phyloP scores from a whole-genome alignment of 2,113 vertebrate genomes.

The Nannospalax galili region DNA sequence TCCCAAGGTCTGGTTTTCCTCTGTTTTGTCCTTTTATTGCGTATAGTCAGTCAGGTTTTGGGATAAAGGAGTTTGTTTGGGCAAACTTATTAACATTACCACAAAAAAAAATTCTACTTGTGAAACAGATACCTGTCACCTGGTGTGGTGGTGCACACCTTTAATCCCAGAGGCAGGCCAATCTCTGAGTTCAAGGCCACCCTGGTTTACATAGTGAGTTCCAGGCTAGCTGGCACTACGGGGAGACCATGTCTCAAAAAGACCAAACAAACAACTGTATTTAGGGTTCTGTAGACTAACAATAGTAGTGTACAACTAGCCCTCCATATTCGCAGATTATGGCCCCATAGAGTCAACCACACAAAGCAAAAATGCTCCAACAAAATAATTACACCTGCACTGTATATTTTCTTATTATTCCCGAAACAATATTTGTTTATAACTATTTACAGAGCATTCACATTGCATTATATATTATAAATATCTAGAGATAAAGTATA shows the following conservation, averaged over 20 bases:
- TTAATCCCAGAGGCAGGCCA: too few species aligned
- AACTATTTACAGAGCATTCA: neutral
- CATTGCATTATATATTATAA: neutral
- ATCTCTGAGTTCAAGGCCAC: conserved; percentile 13
- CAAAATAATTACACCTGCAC: neutral
- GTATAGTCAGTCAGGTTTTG: neutral
- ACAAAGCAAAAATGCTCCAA: neutral
- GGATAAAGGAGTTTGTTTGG: conserved; percentile 39
- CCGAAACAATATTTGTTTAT: neutral
- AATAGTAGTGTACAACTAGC: neutral
- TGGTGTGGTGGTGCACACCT: too few species aligned
- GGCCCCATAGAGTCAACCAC: neutral
- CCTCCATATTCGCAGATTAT: neutral
- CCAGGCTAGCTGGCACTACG: neutral
- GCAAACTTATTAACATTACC: neutral
- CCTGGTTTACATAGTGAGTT: too few species aligned
- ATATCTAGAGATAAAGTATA: neutral
- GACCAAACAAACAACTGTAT: too few species aligned
- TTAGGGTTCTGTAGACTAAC: too few species aligned
- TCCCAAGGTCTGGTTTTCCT: neutral
- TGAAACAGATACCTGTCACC: neutral
- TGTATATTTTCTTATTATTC: neutral
- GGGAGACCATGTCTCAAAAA: neutral
- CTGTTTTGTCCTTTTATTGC: neutral
- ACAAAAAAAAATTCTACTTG: conserved; percentile 24